Conservation (phyloP, 1,140 invertebrate genomes). For the Pogonomyrmex californicus region DNA sequence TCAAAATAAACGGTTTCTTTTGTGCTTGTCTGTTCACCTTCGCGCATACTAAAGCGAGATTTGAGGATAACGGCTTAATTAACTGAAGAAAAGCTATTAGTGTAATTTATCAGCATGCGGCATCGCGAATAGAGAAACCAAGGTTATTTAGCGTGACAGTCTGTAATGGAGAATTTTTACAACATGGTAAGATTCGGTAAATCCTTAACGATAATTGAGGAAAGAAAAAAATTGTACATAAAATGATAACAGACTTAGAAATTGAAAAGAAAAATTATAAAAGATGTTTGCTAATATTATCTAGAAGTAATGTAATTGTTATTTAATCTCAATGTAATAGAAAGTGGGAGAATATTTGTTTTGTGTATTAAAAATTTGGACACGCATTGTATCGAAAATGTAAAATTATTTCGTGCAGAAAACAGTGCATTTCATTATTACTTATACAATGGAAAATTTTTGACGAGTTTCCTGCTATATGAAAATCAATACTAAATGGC, state of each 20-base stretch:
- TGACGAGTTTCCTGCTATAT: constrained; percentile 31
- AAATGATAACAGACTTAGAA: constrained; percentile 39
- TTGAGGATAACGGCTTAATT: constrained; percentile 63
- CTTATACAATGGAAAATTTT: constrained; percentile 36
- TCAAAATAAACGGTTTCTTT: constrained; percentile 27
- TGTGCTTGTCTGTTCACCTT: constrained; percentile 22
- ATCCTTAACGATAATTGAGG: constrained; percentile 53
- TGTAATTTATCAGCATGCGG: constrained; percentile 69
- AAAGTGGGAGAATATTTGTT: background rate
- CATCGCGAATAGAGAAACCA: constrained; percentile 54
- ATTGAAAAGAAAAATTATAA: constrained; percentile 13
- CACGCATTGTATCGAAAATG: background rate
- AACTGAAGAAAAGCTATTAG: constrained; percentile 73
- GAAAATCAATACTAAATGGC: constrained; percentile 66
- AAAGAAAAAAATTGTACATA: constrained; percentile 30
- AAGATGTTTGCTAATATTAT: background rate
- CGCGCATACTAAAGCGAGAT: constrained; percentile 31
- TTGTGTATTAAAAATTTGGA: background rate
- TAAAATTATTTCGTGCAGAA: background rate
- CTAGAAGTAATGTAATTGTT: background rate
- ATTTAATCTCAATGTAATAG: background rate
- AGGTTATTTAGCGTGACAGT: constrained; percentile 47
- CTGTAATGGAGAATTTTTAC: constrained; percentile 54
- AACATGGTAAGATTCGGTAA: constrained; percentile 49
- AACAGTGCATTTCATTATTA: background rate